These are phyloP conservation scores for Cactoblastis cactorum DNA, from an alignment of 2,888 invertebrate genomes.

Conservation along the genomic window DNA sequence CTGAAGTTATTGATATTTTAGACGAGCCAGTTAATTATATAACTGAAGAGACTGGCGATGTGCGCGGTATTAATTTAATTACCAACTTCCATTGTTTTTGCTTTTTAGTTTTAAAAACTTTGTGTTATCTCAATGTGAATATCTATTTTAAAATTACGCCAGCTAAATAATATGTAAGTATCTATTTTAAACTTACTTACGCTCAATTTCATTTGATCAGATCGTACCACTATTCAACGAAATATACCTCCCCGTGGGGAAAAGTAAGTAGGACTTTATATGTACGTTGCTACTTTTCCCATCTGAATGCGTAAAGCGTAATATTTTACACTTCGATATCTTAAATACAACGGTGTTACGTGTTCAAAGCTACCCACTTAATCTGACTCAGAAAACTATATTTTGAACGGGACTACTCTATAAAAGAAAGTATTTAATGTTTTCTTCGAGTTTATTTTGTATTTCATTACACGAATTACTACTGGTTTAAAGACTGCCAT, in stretches of 20 bases:
- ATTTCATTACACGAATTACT: no score
- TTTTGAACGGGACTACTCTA: neutral
- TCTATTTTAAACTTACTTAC: neutral
- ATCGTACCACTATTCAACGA: slow-evolving; percentile 31
- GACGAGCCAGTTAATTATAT: neutral
- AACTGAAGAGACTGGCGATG: neutral
- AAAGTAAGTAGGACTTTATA: slow-evolving; percentile 45
- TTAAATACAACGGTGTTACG: slow-evolving; percentile 48
- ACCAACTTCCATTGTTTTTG: neutral
- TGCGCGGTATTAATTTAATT: neutral
- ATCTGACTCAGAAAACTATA: slow-evolving; percentile 10
- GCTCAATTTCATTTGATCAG: neutral
- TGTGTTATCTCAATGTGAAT: neutral
- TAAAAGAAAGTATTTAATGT: neutral
- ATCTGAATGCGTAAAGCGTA: slow-evolving; percentile 46
- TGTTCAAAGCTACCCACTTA: slow-evolving; percentile 39
- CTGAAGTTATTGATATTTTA: neutral
- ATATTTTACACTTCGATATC: slow-evolving; percentile 53
- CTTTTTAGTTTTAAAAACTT: neutral
- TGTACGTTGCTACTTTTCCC: slow-evolving; percentile 33
- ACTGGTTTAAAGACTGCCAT: no score
- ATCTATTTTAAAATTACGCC: neutral
- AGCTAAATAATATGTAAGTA: neutral
- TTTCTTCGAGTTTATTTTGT: neutral
- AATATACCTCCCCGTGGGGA: slow-evolving; percentile 36